Conservation (phyloP, 2,113 vertebrate species). For the Pelusios castaneus region DNA sequence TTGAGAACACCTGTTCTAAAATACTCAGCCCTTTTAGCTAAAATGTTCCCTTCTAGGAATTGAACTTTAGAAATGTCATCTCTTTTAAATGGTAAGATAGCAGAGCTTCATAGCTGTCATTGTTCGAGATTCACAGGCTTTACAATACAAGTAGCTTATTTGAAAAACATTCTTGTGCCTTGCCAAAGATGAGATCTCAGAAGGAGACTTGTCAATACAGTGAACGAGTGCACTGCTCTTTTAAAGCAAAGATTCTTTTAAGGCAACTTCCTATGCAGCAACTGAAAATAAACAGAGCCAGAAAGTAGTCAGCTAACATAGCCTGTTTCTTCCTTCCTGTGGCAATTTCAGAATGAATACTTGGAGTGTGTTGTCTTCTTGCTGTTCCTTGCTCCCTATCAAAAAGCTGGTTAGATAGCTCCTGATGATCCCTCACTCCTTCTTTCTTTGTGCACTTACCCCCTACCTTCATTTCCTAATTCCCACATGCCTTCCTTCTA, state of each 20-base stretch:
- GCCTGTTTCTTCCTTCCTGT: neutral
- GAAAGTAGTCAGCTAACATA: neutral
- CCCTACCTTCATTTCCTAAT: neutral
- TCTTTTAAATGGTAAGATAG: neutral
- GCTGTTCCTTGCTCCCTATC: neutral
- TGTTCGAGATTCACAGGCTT: neutral
- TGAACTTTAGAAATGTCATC: neutral
- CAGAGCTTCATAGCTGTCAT: neutral
- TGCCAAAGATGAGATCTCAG: neutral
- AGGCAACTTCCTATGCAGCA: neutral
- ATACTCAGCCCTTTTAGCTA: neutral
- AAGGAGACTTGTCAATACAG: neutral
- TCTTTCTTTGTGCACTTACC: neutral
- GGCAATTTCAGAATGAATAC: neutral
- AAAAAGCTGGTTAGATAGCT: neutral
- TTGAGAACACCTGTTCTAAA: neutral
- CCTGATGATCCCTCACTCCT: neutral
- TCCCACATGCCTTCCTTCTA: neutral
- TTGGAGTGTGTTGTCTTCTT: neutral
- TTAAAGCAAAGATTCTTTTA: neutral
- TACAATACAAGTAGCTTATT: neutral
- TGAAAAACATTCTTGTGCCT: neutral
- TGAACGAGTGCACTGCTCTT: neutral
- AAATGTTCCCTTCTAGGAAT: neutral
- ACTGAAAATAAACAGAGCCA: constrained; percentile 27